These are phyloP conservation scores for Vultur gryphus DNA, from an alignment of 2,797 vertebrate genomes.

Conservation along the genomic window DNA sequence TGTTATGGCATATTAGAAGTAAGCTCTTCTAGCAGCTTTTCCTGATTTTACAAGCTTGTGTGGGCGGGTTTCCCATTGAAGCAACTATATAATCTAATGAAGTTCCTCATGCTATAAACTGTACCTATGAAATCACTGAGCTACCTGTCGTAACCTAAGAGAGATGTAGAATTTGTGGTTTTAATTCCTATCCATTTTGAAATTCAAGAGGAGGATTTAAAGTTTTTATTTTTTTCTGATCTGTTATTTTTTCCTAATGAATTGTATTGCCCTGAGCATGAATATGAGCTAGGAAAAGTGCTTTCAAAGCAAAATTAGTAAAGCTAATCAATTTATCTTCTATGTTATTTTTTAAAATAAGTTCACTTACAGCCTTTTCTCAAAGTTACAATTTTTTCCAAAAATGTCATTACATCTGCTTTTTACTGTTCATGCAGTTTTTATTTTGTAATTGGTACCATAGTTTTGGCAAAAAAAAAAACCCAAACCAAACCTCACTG, in stretches of 20 bases:
- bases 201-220: background rate
- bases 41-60: background rate
- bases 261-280: background rate
- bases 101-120: background rate
- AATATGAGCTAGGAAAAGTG: background rate
- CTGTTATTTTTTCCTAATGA: background rate
- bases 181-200: background rate
- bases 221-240: background rate
- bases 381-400: background rate
- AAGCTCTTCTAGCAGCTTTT: background rate
- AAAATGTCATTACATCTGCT: background rate
- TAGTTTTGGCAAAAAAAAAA: background rate
- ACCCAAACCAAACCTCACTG: background rate
- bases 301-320: background rate
- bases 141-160: background rate
- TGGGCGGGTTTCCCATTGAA: background rate
- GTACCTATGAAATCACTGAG: background rate
- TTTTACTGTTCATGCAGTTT: background rate
- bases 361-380: background rate
- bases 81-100: background rate
- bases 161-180: background rate
- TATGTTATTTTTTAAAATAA: background rate
- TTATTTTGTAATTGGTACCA: background rate
- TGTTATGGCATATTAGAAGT: background rate
- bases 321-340: background rate